Conservation (phyloP, 2,113 vertebrate genomes). For the Microtus pennsylvanicus region DNA sequence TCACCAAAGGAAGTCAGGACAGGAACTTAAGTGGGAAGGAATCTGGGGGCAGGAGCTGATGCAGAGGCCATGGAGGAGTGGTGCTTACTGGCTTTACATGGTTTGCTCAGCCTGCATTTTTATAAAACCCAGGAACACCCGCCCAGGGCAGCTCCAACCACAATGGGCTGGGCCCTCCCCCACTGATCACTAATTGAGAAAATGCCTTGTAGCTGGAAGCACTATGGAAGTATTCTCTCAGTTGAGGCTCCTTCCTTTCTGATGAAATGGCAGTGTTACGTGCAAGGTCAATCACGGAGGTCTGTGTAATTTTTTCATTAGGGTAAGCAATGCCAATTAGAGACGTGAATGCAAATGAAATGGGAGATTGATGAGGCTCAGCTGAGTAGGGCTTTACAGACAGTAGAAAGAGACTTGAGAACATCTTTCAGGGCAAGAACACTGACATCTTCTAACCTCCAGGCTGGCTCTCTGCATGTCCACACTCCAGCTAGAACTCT, state of each 20-base stretch:
- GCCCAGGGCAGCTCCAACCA: neutral
- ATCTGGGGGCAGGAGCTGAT: neutral
- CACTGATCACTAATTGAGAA: neutral
- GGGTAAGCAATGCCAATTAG: neutral
- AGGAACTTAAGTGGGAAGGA: neutral
- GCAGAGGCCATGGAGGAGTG: neutral
- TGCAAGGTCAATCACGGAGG: neutral
- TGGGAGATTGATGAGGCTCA: neutral
- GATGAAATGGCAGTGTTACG: neutral
- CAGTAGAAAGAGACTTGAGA: neutral
- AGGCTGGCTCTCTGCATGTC: neutral
- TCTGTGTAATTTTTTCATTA: neutral
- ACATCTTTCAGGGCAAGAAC: neutral
- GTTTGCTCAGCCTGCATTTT: neutral
- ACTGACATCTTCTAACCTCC: neutral
- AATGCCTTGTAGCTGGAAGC: neutral
- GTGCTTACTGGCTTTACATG: neutral
- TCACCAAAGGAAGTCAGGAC: neutral
- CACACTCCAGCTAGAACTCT: neutral
- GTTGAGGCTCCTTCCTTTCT: no score
- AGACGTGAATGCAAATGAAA: constrained; percentile 29
- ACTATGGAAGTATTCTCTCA: no score
- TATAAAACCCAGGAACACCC: neutral
- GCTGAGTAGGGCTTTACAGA: neutral
- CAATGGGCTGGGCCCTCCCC: neutral